Evolutionary conservation across 1,140 invertebrate genomes (phyloP), one percentile per base, ranked within the genome.

Genomic region (Apocrypta bakeri): DNA sequence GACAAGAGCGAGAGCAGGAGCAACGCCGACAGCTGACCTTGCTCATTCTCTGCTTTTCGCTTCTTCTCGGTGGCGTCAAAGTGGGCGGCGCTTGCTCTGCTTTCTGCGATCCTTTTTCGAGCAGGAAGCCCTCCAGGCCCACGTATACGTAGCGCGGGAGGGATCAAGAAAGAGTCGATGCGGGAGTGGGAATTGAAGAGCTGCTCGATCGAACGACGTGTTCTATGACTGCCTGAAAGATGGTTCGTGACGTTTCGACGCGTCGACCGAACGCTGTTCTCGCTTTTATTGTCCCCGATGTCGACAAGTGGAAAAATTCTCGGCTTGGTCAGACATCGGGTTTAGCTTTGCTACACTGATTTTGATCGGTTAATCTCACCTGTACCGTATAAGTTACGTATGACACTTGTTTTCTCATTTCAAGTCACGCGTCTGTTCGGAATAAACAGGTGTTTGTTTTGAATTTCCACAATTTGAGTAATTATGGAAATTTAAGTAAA

Each of bases 21-120:
- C 48, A n/a, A n/a, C n/a, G n/a, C n/a, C n/a, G 14, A 7, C 48
- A 91, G 90, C 88, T 90, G 90, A 90, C 90, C 90, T 90, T 87
- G 87, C 86, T 87, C 85, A 86, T 81, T 84, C 85, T 78, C 83
- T n/a, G 14, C 29, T 3, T 24, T 17, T 31, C n/a, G 17, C 33
- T 71, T 37, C 29, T 66, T 56, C 33, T 11, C 77, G 81, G 81
- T 68, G 48, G 83, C 68, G 64, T 37, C 85, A 74, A 86, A 84
- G 83, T 85, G 85, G 86, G 84, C 87, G 86, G 84, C 83, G 84
- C 84, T 84, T 85, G 56, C 81, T 81, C 85, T 85, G 84, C 80
- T 80, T 85, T 82, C 64, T 81, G 68, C 61, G 31, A 24, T 29
- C 40, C 25, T 48, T 21, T 69, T 33, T 9, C 68, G 48, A 56